Evolutionary conservation across 2,888 invertebrate genomes (phyloP), one percentile per base, ranked within the genome.

Genomic region (Phortica okadai): DNA sequence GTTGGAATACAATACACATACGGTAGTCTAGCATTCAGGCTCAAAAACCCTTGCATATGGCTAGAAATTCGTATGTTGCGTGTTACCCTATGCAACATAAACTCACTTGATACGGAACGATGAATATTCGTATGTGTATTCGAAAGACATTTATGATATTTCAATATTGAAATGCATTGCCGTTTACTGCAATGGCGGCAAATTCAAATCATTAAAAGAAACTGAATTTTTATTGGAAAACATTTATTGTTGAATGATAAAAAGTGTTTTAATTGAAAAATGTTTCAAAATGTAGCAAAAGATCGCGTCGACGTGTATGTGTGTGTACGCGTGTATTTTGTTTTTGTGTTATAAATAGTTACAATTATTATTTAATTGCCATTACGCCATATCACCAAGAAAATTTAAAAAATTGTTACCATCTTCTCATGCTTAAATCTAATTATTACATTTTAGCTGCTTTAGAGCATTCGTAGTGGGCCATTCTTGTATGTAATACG

Each of bases 361-460:
- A 21, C 64, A 64, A 33, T 33, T 21, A 64, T 64, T 67, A 67
- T 67, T 44, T 16, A 67, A 67, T 44, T 44, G 67, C 44, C 44
- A 44, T 67, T 67, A 67, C 67, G 21, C 59, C 64, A 64, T 64
- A 67, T 67, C 67, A 67, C 67, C 67, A 44, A 67, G 44, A 14
- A 41, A 41, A 44, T 14, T 42, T 42, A 42, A 67, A 67, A 42
- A 16, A 42, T 67, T 44, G n/a, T 64, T 41, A 25, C 44, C 41
- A 25, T 33, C 14, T 42, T 44, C 14, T n/a, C 14, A 44, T 16
- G 41, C 64, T 67, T 67, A 67, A 44, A 67, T 44, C 44, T 67
- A 44, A 44, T 67, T 67, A 67, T 11, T 44, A 14, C 41, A 67
- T 14, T 67, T 67, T 67, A 42, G 41, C 67, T 67, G 67, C 67